Conservation (phyloP, 2,797 vertebrate species). For the Zenarchopterus dispar region DNA sequence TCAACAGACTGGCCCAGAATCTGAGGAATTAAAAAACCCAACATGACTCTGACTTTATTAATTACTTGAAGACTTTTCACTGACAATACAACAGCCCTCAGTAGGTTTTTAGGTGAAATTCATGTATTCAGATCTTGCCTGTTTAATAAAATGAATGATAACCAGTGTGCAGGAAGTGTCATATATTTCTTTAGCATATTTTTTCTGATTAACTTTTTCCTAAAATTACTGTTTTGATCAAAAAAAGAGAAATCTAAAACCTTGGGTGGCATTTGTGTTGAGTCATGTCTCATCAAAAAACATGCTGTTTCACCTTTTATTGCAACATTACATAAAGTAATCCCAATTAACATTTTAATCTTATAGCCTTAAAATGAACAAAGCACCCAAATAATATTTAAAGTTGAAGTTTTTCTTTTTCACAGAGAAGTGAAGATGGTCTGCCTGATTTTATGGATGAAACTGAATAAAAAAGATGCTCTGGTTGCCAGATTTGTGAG, state of each 20-base stretch:
- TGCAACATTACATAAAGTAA: neutral
- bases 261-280: constrained; percentile 15
- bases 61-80: neutral
- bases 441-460: constrained; percentile 61
- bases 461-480: constrained; percentile 57
- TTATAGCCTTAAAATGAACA: neutral
- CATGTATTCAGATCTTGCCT: no score
- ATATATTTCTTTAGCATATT: no score
- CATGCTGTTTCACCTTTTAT: neutral
- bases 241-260: neutral
- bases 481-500: constrained; percentile 77
- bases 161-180: no score
- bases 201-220: no score
- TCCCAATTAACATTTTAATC: no score
- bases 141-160: no score
- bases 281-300: constrained; percentile 4
- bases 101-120: neutral
- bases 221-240: no score
- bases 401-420: constrained; percentile 32
- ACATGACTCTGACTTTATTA: neutral
- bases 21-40: constrained; percentile 49
- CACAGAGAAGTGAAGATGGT: constrained; percentile 66
- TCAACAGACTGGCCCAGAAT: constrained; percentile 86
- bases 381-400: neutral
- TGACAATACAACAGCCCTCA: neutral